Conservation (phyloP, 2,888 invertebrate genomes). For the Nezara viridula region DNA sequence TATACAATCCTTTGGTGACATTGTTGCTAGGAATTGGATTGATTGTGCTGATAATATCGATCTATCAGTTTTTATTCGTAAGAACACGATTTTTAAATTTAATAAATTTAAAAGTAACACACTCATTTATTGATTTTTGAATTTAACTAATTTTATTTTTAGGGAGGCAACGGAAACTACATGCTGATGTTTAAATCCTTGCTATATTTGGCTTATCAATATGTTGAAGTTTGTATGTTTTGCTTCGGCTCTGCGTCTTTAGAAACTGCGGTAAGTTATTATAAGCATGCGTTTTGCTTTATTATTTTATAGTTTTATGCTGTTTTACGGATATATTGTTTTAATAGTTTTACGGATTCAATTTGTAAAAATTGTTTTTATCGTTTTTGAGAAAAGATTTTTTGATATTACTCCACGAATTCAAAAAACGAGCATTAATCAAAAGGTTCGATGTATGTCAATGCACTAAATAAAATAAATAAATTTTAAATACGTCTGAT, state of each 20-base stretch:
- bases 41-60: neutral
- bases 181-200: neutral
- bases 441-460: too few relatives aligned
- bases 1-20: neutral
- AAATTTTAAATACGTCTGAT: too few relatives aligned
- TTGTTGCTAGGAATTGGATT: neutral
- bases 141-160: neutral
- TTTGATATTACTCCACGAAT: too few relatives aligned
- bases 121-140: neutral
- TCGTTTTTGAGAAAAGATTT: too few relatives aligned
- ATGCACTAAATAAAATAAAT: too few relatives aligned
- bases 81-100: neutral
- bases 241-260: neutral
- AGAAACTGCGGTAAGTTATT: neutral
- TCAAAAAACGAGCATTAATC: too few relatives aligned
- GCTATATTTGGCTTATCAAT: neutral
- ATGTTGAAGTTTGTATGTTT: neutral
- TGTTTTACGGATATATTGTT: too few relatives aligned
- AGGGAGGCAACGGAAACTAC: neutral
- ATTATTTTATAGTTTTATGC: too few relatives aligned
- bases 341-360: too few relatives aligned
- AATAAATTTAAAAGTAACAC: neutral
- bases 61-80: conserved; percentile 4
- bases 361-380: too few relatives aligned
- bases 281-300: too few relatives aligned